phyloP scores from a whole-genome alignment of 2,113 vertebrate species.

The Cathartes aura region DNA sequence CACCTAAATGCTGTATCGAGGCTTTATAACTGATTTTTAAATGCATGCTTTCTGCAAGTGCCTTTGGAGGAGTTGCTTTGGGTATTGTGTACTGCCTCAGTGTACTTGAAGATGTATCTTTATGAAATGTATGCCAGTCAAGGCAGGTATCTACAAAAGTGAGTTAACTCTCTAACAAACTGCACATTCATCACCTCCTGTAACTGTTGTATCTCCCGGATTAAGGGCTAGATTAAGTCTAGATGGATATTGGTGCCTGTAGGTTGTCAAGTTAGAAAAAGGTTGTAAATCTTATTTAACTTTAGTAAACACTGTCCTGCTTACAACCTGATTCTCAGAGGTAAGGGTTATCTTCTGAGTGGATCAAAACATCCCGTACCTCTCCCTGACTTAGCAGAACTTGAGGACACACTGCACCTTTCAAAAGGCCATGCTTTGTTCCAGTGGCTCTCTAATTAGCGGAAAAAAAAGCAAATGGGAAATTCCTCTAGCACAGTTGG shows the following conservation, averaged over 20 bases:
- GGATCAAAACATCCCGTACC: accelerated
- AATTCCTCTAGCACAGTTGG: conserved; percentile 35
- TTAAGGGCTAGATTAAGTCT: not conserved
- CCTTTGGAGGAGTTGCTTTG: not conserved
- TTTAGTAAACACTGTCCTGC: not conserved
- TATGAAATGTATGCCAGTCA: not conserved
- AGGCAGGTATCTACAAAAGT: not conserved
- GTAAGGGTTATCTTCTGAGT: accelerated
- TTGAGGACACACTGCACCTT: not conserved
- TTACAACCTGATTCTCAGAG: not conserved
- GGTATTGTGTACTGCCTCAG: not conserved
- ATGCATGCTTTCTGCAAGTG: accelerated
- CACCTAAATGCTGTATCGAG: accelerated
- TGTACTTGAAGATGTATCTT: accelerated
- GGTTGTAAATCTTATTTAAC: accelerated
- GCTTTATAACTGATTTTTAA: not conserved
- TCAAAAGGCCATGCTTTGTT: not conserved
- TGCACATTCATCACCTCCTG: accelerated
- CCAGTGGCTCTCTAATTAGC: not conserved
- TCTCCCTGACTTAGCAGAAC: not conserved
- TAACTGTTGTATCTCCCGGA: not conserved
- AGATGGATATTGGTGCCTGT: not conserved
- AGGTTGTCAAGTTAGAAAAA: not conserved
- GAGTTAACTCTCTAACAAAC: not conserved
- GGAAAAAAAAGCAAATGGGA: not conserved